Conservation (phyloP, 2,797 vertebrate genomes). For the Kryptopterus vitreolus region DNA sequence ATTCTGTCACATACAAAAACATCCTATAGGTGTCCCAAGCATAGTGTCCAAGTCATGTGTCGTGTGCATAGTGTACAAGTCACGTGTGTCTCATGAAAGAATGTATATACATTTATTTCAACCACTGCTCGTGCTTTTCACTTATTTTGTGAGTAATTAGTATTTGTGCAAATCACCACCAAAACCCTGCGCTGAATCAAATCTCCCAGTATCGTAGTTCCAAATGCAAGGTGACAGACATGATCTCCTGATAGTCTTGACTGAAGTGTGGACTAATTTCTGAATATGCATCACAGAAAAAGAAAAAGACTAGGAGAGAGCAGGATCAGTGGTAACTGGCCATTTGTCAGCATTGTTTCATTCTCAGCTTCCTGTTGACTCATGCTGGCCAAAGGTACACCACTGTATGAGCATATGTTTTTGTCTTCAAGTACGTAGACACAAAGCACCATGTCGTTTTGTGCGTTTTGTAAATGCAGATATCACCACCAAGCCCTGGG, state of each 20-base stretch:
- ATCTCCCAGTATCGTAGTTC: background rate
- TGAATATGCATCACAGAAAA: background rate
- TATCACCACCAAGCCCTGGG: constrained; percentile 5
- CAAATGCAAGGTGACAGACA: constrained; percentile 14
- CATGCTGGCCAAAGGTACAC: constrained; percentile 26
- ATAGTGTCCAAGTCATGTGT: no score
- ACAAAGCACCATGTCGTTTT: background rate
- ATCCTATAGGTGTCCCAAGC: no score
- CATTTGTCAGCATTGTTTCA: constrained; percentile 22
- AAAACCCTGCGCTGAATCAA: background rate
- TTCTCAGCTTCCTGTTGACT: constrained; percentile 46
- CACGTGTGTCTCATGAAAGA: constrained; percentile 24
- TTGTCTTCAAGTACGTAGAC: constrained; percentile 32
- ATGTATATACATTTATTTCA: constrained; percentile 10
- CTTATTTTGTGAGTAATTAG: background rate
- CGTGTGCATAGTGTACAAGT: no score
- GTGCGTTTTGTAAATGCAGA: constrained; percentile 27
- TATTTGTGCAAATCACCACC: background rate
- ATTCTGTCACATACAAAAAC: no score
- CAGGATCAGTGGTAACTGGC: constrained; percentile 38
- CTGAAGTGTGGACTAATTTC: background rate
- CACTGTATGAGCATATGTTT: constrained; percentile 43
- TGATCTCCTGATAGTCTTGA: background rate
- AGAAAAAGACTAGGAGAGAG: background rate
- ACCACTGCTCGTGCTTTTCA: constrained; percentile 35